These are phyloP conservation scores for Syngnathus scovelli DNA, from an alignment of 2,113 vertebrate genomes.

Conservation along the genomic window DNA sequence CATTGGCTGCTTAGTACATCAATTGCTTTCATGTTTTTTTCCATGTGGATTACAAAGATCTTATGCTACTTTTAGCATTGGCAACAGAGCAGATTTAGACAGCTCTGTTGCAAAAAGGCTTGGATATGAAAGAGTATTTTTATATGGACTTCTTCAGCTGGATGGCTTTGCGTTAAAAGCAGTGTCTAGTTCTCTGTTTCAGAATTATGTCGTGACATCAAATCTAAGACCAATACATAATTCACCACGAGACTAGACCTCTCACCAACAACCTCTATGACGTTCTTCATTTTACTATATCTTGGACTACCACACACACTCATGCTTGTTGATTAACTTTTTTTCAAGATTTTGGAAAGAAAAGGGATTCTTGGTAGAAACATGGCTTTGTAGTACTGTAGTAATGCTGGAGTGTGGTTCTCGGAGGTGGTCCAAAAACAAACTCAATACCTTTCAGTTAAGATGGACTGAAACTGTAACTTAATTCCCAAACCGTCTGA, in stretches of 20 bases:
- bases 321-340: too few species aligned
- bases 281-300: too few species aligned
- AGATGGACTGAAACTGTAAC: not conserved
- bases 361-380: not conserved
- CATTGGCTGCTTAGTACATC: constrained; percentile 20
- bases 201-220: not conserved
- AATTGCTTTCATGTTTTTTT: constrained; percentile 19
- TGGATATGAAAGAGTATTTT: not conserved
- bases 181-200: not conserved
- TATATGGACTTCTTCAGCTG: not conserved
- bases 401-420: not conserved
- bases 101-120: constrained; percentile 1
- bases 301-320: too few species aligned
- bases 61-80: constrained; percentile 11
- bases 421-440: not conserved
- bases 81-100: not conserved
- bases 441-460: not conserved
- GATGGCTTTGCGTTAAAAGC: not conserved
- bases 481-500: not conserved
- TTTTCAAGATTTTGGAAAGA: too few species aligned
- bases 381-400: not conserved
- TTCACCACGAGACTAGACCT: not conserved
- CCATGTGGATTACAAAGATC: constrained; percentile 9
- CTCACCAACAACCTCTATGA: too few species aligned
- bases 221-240: not conserved